phyloP scores from a whole-genome alignment of 2,888 invertebrate genomes.

The Brenthis ino region DNA sequence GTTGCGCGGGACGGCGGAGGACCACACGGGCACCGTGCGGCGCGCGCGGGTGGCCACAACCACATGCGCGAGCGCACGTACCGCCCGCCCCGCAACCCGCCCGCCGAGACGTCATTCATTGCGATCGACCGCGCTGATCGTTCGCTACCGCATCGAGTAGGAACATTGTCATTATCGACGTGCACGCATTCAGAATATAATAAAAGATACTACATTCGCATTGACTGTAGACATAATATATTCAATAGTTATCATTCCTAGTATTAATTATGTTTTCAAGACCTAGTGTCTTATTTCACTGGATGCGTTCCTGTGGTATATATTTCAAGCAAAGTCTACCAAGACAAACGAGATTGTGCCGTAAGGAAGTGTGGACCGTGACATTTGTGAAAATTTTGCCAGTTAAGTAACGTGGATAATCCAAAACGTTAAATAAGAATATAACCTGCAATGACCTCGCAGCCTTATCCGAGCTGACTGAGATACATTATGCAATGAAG shows the following conservation, averaged over 20 bases:
- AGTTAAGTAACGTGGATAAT: constrained; percentile 42
- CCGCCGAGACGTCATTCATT: constrained; percentile 76
- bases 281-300: too few relatives aligned
- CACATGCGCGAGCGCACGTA: constrained; percentile 69
- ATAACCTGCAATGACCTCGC: constrained; percentile 68
- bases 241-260: too few relatives aligned
- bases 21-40: constrained; percentile 82
- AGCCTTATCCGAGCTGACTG: constrained; percentile 40
- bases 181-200: constrained; percentile 72
- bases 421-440: constrained; percentile 28
- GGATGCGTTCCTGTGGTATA: too few relatives aligned
- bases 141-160: constrained; percentile 74
- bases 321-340: background rate
- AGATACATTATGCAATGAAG: constrained; percentile 30
- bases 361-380: constrained; percentile 34
- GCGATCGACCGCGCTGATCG: constrained; percentile 77
- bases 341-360: background rate
- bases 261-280: too few relatives aligned
- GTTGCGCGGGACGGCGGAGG: constrained; percentile 54
- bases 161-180: constrained; percentile 78
- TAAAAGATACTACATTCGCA: constrained; percentile 61
- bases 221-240: constrained; percentile 53
- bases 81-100: constrained; percentile 55
- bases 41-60: constrained; percentile 81
- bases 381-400: constrained; percentile 60